Evolutionary conservation across 2,888 invertebrate species (phyloP), one percentile per base, ranked within the genome.

Genomic region (Erpobdella octoculata): DNA sequence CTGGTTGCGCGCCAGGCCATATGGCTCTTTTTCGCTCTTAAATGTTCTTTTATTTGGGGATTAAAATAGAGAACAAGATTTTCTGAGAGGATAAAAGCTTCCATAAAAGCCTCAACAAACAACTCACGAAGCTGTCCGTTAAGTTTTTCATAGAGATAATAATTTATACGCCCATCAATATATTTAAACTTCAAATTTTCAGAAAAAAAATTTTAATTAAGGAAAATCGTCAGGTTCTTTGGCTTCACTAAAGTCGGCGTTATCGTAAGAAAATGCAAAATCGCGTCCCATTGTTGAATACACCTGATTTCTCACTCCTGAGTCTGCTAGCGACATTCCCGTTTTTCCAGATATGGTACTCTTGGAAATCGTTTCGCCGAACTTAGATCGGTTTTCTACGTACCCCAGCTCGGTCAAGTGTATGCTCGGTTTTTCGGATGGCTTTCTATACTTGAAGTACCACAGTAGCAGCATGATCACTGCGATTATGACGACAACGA

Each of bases 361-460:
- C 35, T 58, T 69, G 53, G 33, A 53, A 25, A 46, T 53, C n/a
- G 69, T 69, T 18, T 58, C 69, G 28, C 69, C 69, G 18, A 58
- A 53, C 35, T 69, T 69, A 8, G 69, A 69, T 3, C 25, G 31
- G 58, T 69, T 69, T 69, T 69, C 35, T n/a, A 69, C 69, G 58
- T 69, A 69, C 12, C 69, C 69, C 53, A 69, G 33, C n/a, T 69
- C 69, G 9, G 38, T 69, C 69, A 69, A 46, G 36, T 46, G n/a
- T 15, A 69, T 48, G n/a, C 33, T 69, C 5, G 58, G 4, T 33
- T 69, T 69, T 9, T 69, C 58, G n/a, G n/a, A 28, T 9, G 35
- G 53, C 35, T 36, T 53, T 28, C 36, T 69, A 21, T 53, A 69
- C 21, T 58, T 53, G 58, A 58, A 53, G 48, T 35, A 69, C 69